Evolutionary conservation across 1,140 invertebrate species (phyloP), one percentile per base, ranked within the genome.

Genomic region (Aphis craccivora): DNA sequence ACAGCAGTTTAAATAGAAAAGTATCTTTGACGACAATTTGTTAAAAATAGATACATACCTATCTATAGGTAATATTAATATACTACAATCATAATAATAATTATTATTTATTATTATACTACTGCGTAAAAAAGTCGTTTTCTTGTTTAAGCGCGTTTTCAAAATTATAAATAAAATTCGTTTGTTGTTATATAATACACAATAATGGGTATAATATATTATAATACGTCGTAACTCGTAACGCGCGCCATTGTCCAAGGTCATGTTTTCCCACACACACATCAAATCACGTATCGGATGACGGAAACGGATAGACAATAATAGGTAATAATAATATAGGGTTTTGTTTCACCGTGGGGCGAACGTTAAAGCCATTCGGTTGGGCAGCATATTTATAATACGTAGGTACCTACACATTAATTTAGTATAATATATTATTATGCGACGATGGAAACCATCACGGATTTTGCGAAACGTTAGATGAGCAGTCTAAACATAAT

Each of bases 211-310:
- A 76, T n/a, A 76, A 40, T 40, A 40, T 40, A 40, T 40, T n/a
- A 76, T 18, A 18, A 14, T 76, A 76, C n/a, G 14, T n/a, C 2
- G 60, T 76, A 76, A 76, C n/a, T n/a, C 2, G 60, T 76, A 76
- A 76, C n/a, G 20, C 30, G 11, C 60, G 60, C 60, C n/a, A 30
- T 76, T 76, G n/a, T 67, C 14, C 60, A 76, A 76, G 60, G 60
- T 76, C 60, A n/a, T 76, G 60, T 76, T 35, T 76, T 76, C 60
- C 60, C 60, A 76, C n/a, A n/a, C n/a, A n/a, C 60, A 76, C 60
- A 76, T 76, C n/a, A n/a, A n/a, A 67, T 76, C 60, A 76, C n/a
- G 60, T 76, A n/a, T 76, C 60, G n/a, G 30, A 76, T 35, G n/a
- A 76, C 30, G 14, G 30, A 76, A n/a, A 14, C 14, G 60, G 60